Evolutionary conservation across 2,888 invertebrate species (phyloP), one percentile per base, ranked within the genome.

Genomic region (Terebella lapidaria): DNA sequence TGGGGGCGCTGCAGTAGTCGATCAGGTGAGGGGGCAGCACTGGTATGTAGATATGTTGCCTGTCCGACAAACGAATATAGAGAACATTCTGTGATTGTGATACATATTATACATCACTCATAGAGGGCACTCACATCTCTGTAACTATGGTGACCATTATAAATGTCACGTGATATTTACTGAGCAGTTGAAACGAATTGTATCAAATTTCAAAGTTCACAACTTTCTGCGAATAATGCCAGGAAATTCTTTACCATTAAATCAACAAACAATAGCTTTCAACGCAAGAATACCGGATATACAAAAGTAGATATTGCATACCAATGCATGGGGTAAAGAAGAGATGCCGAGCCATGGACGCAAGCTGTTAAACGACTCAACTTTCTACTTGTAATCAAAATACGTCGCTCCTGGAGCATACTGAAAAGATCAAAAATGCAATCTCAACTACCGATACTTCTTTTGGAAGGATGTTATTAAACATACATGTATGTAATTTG

Each of bases 281-380:
- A 49, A 10, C 49, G 22, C 10, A 49, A 49, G 22, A 24, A 49
- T 24, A 35, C 42, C n/a, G 10, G n/a, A 35, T n/a, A n/a, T n/a
- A n/a, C n/a, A n/a, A n/a, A 35, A 35, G n/a, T 10, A 35, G 10
- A 35, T 15, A n/a, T n/a, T 35, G 57, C 77, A 67, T 63, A 83
- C 97, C 97, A 97, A 70, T 90, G 89, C 94, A 99, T 95, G 0
- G 97, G 97, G 82, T 94, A 96, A 47, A 99, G 87, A 53, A 97
- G 88, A 64, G 91, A 88, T 78, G 94, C 93, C 22, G 94, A 92
- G 18, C 95, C 95, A 81, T 95, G 94, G 25, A 83, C 78, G 64
- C 84, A 84, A 0, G 96, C 92, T 55, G 94, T 94, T 54, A 99
- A 83, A 62, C 93, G 85, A 67, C 92, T 91, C 65, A 96, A 84